Base-by-base conservation (phyloP, 2,797 vertebrate genomes). In the Cebuella pygmaea region DNA sequence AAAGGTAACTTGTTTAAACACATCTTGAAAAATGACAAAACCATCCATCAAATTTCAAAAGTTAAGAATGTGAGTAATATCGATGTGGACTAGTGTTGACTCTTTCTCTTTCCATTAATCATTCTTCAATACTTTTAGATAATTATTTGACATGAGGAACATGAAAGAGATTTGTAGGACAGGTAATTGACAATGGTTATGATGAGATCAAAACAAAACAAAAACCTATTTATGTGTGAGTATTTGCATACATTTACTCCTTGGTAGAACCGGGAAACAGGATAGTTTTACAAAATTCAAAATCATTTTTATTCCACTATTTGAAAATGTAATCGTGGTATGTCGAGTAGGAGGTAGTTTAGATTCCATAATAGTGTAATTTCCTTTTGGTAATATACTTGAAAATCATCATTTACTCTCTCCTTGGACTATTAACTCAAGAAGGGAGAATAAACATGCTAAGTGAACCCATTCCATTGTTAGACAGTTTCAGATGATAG, bases 1-100 rank as follows among this genome's bases (percentile, higher is more conserved):
- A 78, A 88, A 95, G 84, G 82, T 74, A 92, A 74, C 24, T 41
- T 92, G 50, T 74, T 44, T 30, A 84, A 67, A 88, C 46, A 55
- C 36, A 39, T 90, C 94, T 93, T 92, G 81, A 92, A 97, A 85
- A 85, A 92, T 85, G 92, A 94, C 90, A 95, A 78, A 95, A 61
- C 14, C 82, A 76, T 93, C 81, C 52, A 82, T 78, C 90, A 95
- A 84, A 90, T 85, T 93, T 95, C 57, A 80, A 92, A 92, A 93
- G 22, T 72, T 93, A 95, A 87, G 50, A 93, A 94, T 92, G 82
- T 93, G 50, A 82, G 72, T 88, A 96, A 78, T 85, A 79, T 78
- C 94, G 82, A 76, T 48, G 64, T 85, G 17, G 30, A 85, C 30
- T 64, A 72, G 44, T 74, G 75, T 26, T 92, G 70, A 44, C 46